These are phyloP conservation scores for Diarsia dahlii DNA, from an alignment of 2,888 invertebrate genomes.

Conservation along the genomic window DNA sequence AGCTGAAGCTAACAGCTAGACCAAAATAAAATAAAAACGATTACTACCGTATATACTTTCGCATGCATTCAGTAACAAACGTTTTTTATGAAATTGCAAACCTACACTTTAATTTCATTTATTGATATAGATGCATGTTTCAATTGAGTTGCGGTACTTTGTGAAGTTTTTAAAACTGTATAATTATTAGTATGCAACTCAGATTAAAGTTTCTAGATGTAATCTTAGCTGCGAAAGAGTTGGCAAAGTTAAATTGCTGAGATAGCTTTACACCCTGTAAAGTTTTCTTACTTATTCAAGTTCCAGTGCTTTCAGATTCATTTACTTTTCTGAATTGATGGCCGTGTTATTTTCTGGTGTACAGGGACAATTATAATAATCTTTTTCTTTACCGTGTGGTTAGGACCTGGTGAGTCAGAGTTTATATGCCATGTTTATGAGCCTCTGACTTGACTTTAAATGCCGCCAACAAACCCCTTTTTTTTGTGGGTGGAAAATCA, in stretches of 20 bases:
- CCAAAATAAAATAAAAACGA: too few relatives aligned
- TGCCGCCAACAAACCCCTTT: too few relatives aligned
- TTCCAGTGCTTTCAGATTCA: constrained; percentile 25
- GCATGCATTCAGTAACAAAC: too few relatives aligned
- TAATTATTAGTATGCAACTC: constrained; percentile 23
- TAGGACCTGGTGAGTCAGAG: too few relatives aligned
- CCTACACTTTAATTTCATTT: too few relatives aligned
- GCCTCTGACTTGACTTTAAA: too few relatives aligned
- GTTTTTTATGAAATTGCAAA: too few relatives aligned
- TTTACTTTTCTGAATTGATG: constrained; percentile 17
- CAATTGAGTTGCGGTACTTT: constrained; percentile 9
- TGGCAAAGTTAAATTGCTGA: constrained; percentile 26
- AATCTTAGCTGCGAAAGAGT: constrained; percentile 1
- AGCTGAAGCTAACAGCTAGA: too few relatives aligned
- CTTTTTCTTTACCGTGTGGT: too few relatives aligned
- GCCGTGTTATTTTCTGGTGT: neutral
- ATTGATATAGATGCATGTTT: constrained; percentile 7
- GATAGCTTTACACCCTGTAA: constrained; percentile 27
- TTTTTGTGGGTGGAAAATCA: too few relatives aligned
- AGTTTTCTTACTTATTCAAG: constrained; percentile 31
- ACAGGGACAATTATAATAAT: neutral
- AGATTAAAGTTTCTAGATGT: constrained; percentile 6
- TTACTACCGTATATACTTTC: too few relatives aligned
- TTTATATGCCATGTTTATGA: too few relatives aligned
- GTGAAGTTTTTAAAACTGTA: constrained; percentile 1